Percentiles rank a stretch among this genome's conserved stretches.
phyloP scores from a whole-genome alignment of 1,140 invertebrate species.

The Caerostris darwini region DNA sequence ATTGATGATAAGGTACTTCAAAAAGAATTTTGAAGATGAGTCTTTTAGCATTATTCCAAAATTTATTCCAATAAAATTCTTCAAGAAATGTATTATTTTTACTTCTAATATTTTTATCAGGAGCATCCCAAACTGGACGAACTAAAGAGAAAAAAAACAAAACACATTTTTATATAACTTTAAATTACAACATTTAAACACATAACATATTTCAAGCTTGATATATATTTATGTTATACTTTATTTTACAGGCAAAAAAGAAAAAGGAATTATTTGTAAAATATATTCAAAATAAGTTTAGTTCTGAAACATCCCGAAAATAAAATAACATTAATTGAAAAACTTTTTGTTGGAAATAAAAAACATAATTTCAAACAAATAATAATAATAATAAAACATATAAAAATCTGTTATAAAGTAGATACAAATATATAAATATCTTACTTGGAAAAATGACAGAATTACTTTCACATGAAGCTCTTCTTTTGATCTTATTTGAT shows the following conservation, averaged over 20 bases:
- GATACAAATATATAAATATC: neutral
- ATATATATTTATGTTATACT: no score
- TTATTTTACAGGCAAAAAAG: no score
- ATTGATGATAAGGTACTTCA: slow-evolving; percentile 67
- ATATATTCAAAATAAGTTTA: no score
- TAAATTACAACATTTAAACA: no score
- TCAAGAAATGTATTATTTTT: slow-evolving; percentile 26
- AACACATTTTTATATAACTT: no score
- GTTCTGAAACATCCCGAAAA: neutral
- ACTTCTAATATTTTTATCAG: neutral
- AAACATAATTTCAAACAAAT: neutral
- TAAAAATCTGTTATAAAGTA: neutral
- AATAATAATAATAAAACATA: neutral
- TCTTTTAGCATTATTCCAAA: slow-evolving; percentile 52
- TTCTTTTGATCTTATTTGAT: neutral
- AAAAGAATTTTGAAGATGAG: slow-evolving; percentile 59
- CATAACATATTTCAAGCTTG: no score
- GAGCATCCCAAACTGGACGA: slow-evolving; percentile 46
- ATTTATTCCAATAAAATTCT: slow-evolving; percentile 48
- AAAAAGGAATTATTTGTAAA: no score
- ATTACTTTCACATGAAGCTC: slow-evolving; percentile 27
- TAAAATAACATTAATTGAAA: neutral
- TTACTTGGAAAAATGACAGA: slow-evolving; percentile 27
- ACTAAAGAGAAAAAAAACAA: neutral
- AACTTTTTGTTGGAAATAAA: neutral